Conservation (phyloP, 2,888 invertebrate species). For the Drosophila histrio region DNA sequence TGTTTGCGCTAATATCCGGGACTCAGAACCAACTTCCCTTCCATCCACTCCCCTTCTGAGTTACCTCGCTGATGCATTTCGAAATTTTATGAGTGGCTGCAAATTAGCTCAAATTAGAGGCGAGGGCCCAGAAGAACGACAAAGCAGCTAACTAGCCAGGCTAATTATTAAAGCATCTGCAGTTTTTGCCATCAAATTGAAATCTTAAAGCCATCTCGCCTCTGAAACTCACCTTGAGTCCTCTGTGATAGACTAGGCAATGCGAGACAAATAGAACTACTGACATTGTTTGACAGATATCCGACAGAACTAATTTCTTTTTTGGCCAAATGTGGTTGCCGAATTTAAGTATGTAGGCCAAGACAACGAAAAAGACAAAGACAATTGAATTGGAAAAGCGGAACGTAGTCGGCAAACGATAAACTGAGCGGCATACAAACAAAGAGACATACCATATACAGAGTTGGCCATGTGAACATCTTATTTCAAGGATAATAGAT, state of each 20-base stretch:
- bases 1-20: conserved; percentile 79
- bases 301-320: conserved; percentile 49
- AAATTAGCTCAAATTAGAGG: conserved; percentile 69
- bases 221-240: conserved; percentile 27
- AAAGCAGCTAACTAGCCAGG: conserved; percentile 24
- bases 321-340: conserved; percentile 19
- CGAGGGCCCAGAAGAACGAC: conserved; percentile 29
- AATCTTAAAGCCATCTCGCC: conserved; percentile 31
- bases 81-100: conserved; percentile 76
- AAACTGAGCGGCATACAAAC: conserved; percentile 29
- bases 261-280: conserved; percentile 49
- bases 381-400: conserved; percentile 61
- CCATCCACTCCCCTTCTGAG: background rate
- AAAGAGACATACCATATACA: conserved; percentile 26
- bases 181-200: background rate
- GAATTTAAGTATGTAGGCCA: conserved; percentile 57
- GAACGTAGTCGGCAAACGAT: conserved; percentile 16
- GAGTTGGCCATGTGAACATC: conserved; percentile 50
- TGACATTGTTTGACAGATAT: conserved; percentile 57
- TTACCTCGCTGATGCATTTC: conserved; percentile 29
- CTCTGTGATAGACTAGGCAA: conserved; percentile 3
- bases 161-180: conserved; percentile 69
- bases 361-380: conserved; percentile 31
- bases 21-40: background rate
- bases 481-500: conserved; percentile 70